Evolutionary conservation across 2,888 invertebrate genomes (phyloP), one percentile per base, ranked within the genome.

Genomic region (Epinotia ramella): DNA sequence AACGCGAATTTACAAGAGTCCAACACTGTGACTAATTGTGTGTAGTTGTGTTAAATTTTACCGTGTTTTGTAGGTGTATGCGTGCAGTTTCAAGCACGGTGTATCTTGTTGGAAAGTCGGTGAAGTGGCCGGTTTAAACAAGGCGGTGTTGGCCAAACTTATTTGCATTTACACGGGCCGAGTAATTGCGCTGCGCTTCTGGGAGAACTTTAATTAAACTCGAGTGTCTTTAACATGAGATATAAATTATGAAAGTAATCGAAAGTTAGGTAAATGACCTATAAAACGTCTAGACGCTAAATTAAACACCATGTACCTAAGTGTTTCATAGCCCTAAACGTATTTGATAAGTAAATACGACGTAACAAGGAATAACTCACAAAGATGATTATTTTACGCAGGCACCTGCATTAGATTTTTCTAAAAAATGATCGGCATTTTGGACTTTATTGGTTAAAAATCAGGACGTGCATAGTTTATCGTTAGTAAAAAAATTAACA

Each of bases 161-260:
- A 93, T 93, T 93, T 93, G 92, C 94, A 94, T 93, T 92, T 92
- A 93, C 93, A 92, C 90, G 92, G 90, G 87, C 91, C 91, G 87
- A 91, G 92, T 93, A 93, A 93, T 92, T 93, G 92, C 92, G 89
- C 85, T 89, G 91, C 88, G 91, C 92, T 92, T 91, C 90, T 84
- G 93, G 93, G 93, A 91, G 88, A 91, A 89, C 86, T 93, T 93
- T 93, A 93, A 94, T 93, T 94, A 93, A 93, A 93, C 89, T 86
- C 88, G 89, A 92, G 87, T 91, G 89, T 89, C 89, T 88, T 90
- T 88, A 89, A 89, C 88, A 89, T 88, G 88, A 89, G 88, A 67
- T 76, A 76, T 76, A 76, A 76, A 76, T 76, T 72, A 67, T 72
- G 63, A 57, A 72, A 72, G 67, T 72, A 76, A 76, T 76, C 62